Evolutionary conservation across 64 coral and sea anemone genomes (phyloP), one percentile per base, ranked within the genome.

Genomic region (Stylophora pistillata): DNA sequence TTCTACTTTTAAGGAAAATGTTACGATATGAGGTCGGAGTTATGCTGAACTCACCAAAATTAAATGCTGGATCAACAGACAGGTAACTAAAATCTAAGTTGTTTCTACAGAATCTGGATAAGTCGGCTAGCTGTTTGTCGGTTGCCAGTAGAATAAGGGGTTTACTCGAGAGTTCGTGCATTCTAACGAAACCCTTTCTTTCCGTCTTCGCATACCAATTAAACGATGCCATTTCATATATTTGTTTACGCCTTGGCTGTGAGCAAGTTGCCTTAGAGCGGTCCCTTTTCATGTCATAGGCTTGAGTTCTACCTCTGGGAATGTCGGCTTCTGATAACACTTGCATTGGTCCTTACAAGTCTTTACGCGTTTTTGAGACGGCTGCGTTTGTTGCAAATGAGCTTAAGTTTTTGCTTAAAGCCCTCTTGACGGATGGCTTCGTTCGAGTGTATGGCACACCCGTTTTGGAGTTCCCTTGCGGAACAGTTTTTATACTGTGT

Each of bases 21-120:
- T 34, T 21, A 23, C 83, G 69, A 64, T 30, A 72, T 20, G 83
- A 41, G 23, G 69, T 72, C 1, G 65, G 83, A 4, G 83, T 86
- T 3, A 86, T 34, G 26, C 69, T 86, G 71, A 86, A 86, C 0
- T 65, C 37, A 13, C 83, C 83, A 30, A 86, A 37, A 47, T 86
- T 72, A 13, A 86, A 86, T 30, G 83, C 71, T 37, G 83, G 83
- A 72, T 86, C 83, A 18, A 86, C 47, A 6, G 83, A 86, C 26
- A 86, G 14, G 23, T 30, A 33, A 30, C 2, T n/a, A 13, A n/a
- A 72, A 4, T 86, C 83, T 16, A n/a, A 17, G 3, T 61, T 5
- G 23, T 17, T 57, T 7, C 58, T 68, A 72, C 83, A 34, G 21
- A 86, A 72, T 10, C 83, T 59, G 20, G 62, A 58, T 25, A 86